Base-by-base conservation (phyloP, 2,888 invertebrate species). In the Mythimna loreyi region DNA sequence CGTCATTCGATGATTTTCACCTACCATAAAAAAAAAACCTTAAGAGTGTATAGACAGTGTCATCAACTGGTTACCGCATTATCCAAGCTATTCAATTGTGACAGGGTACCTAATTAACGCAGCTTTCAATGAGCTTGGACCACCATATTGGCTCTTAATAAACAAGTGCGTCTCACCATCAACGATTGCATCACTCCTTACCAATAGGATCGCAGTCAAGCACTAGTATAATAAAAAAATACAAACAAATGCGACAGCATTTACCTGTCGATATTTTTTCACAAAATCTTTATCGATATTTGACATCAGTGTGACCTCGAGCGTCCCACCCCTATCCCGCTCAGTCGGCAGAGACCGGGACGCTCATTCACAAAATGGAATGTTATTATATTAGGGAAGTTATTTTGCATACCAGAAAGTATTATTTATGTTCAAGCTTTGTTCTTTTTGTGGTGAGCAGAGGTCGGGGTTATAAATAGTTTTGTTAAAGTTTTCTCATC, bases 371-470 rank as follows among this genome's bases (percentile, higher is more conserved):
- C 77, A 61, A 72, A 78, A 79, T 79, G 79, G 67, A 76, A 83
- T 76, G 79, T 82, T 82, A 81, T 83, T 76, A 83, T 83, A 82
- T 78, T 82, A 79, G 57, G 67, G 73, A 76, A 76, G 79, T 82
- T 83, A 82, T 83, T 82, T 81, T 81, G 76, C 79, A 81, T 78
- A 63, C 71, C 67, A 78, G 53, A 78, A 81, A 81, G 67, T 78
- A 75, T 78, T 65, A 74, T 78, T 78, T 78, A 81, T 67, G 65
- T 59, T 73, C 63, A 64, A 36, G 43, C 67, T 72, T 72, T 67
- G 72, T 72, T 60, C 49, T 55, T 66, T 78, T 63, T 55, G 58
- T 21, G 64, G 63, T 40, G 25, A 55, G 64, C 65, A 57, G 70
- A 47, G 64, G 28, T 78, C 50, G 52, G 25, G 33, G 60, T 28